Base-by-base conservation (phyloP, 2,888 invertebrate species). In the Hyppa rectilinea region DNA sequence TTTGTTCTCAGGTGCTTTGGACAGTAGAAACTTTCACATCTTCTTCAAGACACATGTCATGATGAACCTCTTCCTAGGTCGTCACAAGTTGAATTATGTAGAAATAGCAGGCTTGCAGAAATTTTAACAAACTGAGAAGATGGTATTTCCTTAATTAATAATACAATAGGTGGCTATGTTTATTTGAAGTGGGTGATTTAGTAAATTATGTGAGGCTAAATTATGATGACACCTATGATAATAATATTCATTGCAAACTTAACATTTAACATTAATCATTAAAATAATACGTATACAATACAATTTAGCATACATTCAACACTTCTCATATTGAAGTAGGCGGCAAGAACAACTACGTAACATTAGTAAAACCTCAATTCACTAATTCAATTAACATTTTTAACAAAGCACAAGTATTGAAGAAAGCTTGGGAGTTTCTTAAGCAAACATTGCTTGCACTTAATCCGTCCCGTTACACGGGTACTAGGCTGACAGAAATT, bases 381-480 rank as follows among this genome's bases (percentile, higher is more conserved):
- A 87, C 89, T 88, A 90, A 91, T 89, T 89, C 84, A 91, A 92
- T 91, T 90, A 91, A 87, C 90, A 87, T 88, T 91, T 84, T 86
- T 87, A 87, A 87, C 86, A 88, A 89, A 87, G 84, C 82, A 89
- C 82, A 87, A 88, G 88, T 89, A 87, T 85, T 85, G 40, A 89
- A 90, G 85, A 89, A 86, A 83, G 81, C 82, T 81, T 84, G 84
- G 85, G 85, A 87, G 83, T 76, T 75, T 75, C 65, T 81, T 75
- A 55, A 45, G 89, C 91, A 91, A 90, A 88, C 87, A 85, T 90
- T 85, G 88, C 90, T 89, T 91, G 89, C 92, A 92, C 90, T 93
- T 89, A 88, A 92, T 88, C 83, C 85, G 86, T 92, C 88, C 95
- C 94, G 94, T 94, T 94, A 92, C 87, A 80, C 76, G 87, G 83